These are phyloP conservation scores for Macaca fascicularis DNA, from an alignment of 2,113 vertebrate genomes.

Conservation along the genomic window T2T-MFA8v1.1 NC_088391.1:33807501-33808000, in stretches of 20 bases:
- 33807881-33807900: neutral
- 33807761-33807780: neutral
- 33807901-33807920: neutral
- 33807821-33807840: too few species aligned
- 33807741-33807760: neutral
- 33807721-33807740: neutral
- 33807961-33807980: neutral
- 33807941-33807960: neutral
- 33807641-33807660: neutral
- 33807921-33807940: neutral
- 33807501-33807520: neutral
- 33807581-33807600: neutral
- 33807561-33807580: neutral
- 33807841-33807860: too few species aligned
- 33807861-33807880: neutral
- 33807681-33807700: neutral
- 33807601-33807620: neutral
- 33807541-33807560: neutral
- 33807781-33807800: neutral
- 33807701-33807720: neutral
- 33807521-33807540: neutral
- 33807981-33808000: neutral
- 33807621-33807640: neutral
- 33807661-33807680: neutral
- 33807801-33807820: too few species aligned